Evolutionary conservation across 2,113 vertebrate genomes (phyloP).

Genomic region (Siniperca chuatsi): DNA sequence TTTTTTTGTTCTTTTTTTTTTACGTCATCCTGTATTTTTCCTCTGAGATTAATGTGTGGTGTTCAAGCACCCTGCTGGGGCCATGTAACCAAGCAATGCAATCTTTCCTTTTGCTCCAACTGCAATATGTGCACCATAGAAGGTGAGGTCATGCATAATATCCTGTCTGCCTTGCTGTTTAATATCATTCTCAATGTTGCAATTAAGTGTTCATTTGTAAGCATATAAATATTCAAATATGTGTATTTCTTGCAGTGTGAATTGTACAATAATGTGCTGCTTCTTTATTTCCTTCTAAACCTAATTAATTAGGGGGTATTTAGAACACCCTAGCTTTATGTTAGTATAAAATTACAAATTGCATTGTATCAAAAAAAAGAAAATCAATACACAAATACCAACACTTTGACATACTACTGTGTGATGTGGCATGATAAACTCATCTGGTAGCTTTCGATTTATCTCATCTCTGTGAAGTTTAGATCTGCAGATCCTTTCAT

Average conservation of each 20-base stretch:
- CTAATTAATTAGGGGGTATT: neutral
- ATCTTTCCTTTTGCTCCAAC: constrained; percentile 42
- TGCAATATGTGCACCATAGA: constrained; percentile 38
- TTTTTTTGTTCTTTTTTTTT: neutral
- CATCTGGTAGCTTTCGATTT: neutral
- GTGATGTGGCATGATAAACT: neutral
- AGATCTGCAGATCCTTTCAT: constrained; percentile 5
- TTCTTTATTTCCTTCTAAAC: constrained; percentile 1
- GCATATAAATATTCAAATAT: constrained; percentile 19
- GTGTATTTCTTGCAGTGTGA: constrained; percentile 5
- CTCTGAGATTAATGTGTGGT: constrained; percentile 52
- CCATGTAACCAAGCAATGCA: constrained; percentile 36
- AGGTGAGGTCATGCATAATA: constrained; percentile 56
- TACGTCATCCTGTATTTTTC: constrained; percentile 31
- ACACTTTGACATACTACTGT: neutral
- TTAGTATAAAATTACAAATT: neutral
- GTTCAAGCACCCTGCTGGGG: constrained; percentile 52
- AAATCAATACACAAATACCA: neutral
- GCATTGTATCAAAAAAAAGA: neutral
- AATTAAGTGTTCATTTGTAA: constrained; percentile 18
- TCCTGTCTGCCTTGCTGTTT: constrained; percentile 47
- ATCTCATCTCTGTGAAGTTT: constrained; percentile 17
- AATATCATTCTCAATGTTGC: constrained; percentile 46
- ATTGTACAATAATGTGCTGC: neutral
- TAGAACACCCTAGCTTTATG: neutral